Conservation (phyloP, 2,888 invertebrate species). For the Hipparchia semele region DNA sequence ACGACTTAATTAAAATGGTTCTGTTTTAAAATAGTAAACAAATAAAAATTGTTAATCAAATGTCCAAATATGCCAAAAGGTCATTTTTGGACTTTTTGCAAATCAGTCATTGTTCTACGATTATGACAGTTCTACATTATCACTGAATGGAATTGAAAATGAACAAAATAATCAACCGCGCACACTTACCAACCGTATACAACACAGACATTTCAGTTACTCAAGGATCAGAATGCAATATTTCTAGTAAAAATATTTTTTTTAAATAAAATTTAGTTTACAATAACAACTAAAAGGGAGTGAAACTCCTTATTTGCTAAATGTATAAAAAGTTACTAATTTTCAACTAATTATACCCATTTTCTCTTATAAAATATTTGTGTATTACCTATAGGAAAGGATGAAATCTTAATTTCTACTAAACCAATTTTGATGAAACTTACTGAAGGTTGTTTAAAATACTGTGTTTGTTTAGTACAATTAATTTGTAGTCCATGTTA, state of each 20-base stretch:
- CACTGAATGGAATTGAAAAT: no score
- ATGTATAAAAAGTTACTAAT: slow-evolving; percentile 17
- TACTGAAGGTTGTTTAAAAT: not conserved
- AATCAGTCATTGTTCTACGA: no score
- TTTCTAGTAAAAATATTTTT: slow-evolving; percentile 2
- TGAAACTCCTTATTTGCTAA: slow-evolving; percentile 15
- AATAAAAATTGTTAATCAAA: no score
- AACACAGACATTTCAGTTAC: not conserved
- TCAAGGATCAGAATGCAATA: slow-evolving; percentile 7
- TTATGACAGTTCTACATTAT: no score
- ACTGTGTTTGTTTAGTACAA: not conserved
- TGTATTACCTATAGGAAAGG: slow-evolving; percentile 1
- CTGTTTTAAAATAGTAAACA: no score
- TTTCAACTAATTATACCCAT: slow-evolving; percentile 1
- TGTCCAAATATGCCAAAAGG: no score
- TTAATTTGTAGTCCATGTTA: no score
- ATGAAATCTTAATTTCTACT: slow-evolving; percentile 1
- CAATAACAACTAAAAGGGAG: slow-evolving; percentile 10
- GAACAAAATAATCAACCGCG: no score
- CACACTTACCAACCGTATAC: no score
- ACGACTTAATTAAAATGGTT: no score
- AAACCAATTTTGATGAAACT: slow-evolving; percentile 8
- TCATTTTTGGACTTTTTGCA: no score
- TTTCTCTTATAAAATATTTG: not conserved
- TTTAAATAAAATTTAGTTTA: slow-evolving; percentile 17